Percentiles rank a stretch among this genome's conserved stretches.
Conservation (phyloP, 2,888 invertebrate genomes). For the Melieria picta region DNA sequence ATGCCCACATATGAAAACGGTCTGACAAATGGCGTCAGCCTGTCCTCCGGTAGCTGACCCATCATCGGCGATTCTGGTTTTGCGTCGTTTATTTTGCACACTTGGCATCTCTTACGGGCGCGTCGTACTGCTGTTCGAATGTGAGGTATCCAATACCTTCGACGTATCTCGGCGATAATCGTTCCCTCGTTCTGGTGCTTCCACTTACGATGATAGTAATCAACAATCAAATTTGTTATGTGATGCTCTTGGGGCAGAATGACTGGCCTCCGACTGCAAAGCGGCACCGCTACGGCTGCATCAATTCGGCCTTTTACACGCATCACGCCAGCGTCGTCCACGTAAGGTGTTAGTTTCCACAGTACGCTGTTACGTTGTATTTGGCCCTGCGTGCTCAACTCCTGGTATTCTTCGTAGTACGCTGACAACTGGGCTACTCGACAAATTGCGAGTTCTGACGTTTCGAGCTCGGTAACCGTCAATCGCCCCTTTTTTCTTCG, state of each 20-base stretch:
- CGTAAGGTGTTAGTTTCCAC: background rate
- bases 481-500: constrained; percentile 10
- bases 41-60: constrained; percentile 6
- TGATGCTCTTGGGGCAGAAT: background rate
- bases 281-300: background rate
- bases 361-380: background rate
- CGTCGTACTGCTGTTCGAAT: constrained; percentile 1
- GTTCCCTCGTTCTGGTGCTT: constrained; percentile 4
- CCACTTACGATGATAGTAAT: background rate
- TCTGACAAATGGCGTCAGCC: constrained; percentile 3
- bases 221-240: constrained; percentile 3
- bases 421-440: background rate
- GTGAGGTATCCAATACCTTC: background rate
- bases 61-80: background rate
- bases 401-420: constrained; percentile 15
- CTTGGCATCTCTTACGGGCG: background rate
- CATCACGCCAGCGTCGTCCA: background rate
- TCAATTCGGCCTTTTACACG: constrained; percentile 18
- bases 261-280: background rate
- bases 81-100: background rate
- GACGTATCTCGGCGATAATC: constrained; percentile 16
- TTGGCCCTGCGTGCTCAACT: background rate
- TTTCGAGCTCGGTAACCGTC: background rate
- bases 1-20: constrained; percentile 4
- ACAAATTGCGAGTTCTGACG: background rate